Conservation (phyloP, 1,140 invertebrate species). For the Drosophila pseudoobscura region DNA sequence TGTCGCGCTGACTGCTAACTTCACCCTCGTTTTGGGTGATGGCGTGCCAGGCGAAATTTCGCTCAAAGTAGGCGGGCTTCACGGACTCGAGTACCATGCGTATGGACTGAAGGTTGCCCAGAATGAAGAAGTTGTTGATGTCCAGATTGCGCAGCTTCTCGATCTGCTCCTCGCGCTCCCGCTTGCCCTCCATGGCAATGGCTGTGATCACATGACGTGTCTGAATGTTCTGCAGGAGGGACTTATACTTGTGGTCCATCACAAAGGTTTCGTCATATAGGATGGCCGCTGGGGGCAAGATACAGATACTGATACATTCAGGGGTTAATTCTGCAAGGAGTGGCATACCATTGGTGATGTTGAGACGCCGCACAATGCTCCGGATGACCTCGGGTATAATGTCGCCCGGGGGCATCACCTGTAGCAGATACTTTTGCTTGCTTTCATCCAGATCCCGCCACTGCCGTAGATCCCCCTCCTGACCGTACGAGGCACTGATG, state of each 20-base stretch:
- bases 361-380: slow-evolving; percentile 90
- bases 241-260: slow-evolving; percentile 97
- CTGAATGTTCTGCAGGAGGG: slow-evolving; percentile 92
- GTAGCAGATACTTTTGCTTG: slow-evolving; percentile 88
- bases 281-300: slow-evolving; percentile 87
- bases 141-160: slow-evolving; percentile 90
- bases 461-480: slow-evolving; percentile 90
- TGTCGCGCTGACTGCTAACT: slow-evolving; percentile 87
- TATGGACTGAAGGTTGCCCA: slow-evolving; percentile 89
- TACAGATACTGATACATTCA: not conserved
- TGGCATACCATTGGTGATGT: slow-evolving; percentile 90
- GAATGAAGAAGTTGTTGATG: slow-evolving; percentile 94
- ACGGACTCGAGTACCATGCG: slow-evolving; percentile 86
- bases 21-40: slow-evolving; percentile 88
- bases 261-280: slow-evolving; percentile 94
- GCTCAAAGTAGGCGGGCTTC: slow-evolving; percentile 80
- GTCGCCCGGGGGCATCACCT: slow-evolving; percentile 92
- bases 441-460: slow-evolving; percentile 89
- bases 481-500: slow-evolving; percentile 92
- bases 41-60: slow-evolving; percentile 87
- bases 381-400: slow-evolving; percentile 91
- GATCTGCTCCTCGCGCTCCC: slow-evolving; percentile 87
- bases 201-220: slow-evolving; percentile 92
- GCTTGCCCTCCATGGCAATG: slow-evolving; percentile 85
- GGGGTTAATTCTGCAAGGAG: not conserved